Evolutionary conservation across 2,888 invertebrate genomes (phyloP), one percentile per base, ranked within the genome.

Genomic region (Ectropis crepuscularia): DNA sequence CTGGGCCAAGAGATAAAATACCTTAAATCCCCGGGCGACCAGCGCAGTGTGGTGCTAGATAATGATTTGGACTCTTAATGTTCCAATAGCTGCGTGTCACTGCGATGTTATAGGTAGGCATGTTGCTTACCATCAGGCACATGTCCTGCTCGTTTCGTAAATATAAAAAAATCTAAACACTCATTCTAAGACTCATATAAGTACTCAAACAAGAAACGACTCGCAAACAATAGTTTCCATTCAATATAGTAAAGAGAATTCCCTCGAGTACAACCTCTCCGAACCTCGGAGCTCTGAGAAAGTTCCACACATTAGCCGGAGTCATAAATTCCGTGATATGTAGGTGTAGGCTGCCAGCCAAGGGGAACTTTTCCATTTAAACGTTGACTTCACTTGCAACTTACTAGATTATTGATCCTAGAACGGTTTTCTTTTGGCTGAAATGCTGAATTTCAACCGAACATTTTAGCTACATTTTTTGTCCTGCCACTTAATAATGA

Each of bases 241-340:
- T 51, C 39, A 51, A 43, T 41, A 16, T 41, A 28, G 16, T 4
- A 51, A 41, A 51, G 16, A 41, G 12, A 41, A 41, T 16, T 41
- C 41, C 41, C 12, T 5, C 9, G 16, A 9, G 39, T 16, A 51
- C 8, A 39, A 51, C 6, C 12, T 38, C n/a, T 46, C 38, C 38
- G 58, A 58, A 51, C 50, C 60, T 59, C 41, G 28, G 9, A 12
- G 53, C 39, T 46, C 4, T 36, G 37, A 38, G 16, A 55, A 61
- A 61, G 45, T 61, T 61, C 39, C 48, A 28, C 49, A 39, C 61
- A 61, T 61, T 61, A 61, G 61, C 28, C 49, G 53, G 39, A 39
- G 49, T 55, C 61, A 55, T 61, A 61, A 61, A 55, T 49, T 63
- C 38, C 11, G 41, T 51, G 11, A 61, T 57, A 45, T 47, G 38